These are phyloP conservation scores for Calcarius lapponicus DNA, from an alignment of 2,797 vertebrate species.

Conservation along the genomic window DNA sequence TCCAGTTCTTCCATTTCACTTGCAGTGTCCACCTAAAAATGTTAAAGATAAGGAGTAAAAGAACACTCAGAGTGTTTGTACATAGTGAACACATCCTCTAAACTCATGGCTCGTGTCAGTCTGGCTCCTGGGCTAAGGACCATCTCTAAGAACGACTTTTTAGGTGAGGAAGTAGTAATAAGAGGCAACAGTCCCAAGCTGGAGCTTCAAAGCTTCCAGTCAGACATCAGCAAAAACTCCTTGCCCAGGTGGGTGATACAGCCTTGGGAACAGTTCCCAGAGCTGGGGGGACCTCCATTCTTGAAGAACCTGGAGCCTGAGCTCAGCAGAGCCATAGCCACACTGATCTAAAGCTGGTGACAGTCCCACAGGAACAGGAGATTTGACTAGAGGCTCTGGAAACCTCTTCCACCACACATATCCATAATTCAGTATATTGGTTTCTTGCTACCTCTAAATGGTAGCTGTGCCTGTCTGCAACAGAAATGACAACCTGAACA, in stretches of 20 bases:
- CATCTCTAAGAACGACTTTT: neutral
- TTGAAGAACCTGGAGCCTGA: neutral
- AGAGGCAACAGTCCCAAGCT: neutral
- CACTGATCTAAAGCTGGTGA: neutral
- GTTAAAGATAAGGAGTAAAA: neutral
- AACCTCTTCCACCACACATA: neutral
- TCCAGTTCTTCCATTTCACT: conserved; percentile 98
- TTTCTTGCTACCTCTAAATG: neutral
- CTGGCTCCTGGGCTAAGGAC: neutral
- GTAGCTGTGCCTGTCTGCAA: neutral
- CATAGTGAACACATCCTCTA: neutral
- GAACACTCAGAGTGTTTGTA: neutral
- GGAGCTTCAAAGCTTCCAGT: neutral
- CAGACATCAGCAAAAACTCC: neutral
- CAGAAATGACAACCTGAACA: neutral
- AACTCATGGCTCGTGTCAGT: neutral
- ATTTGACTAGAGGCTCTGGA: neutral
- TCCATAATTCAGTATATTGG: neutral
- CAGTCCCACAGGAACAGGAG: neutral
- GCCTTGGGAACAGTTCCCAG: neutral
- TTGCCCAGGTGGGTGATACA: neutral
- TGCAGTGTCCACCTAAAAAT: conserved; percentile 92
- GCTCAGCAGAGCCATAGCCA: neutral
- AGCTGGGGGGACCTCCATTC: neutral
- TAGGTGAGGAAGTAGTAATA: neutral